Evolutionary conservation across 2,888 invertebrate species (phyloP).

Genomic region (Apamea monoglypha): DNA sequence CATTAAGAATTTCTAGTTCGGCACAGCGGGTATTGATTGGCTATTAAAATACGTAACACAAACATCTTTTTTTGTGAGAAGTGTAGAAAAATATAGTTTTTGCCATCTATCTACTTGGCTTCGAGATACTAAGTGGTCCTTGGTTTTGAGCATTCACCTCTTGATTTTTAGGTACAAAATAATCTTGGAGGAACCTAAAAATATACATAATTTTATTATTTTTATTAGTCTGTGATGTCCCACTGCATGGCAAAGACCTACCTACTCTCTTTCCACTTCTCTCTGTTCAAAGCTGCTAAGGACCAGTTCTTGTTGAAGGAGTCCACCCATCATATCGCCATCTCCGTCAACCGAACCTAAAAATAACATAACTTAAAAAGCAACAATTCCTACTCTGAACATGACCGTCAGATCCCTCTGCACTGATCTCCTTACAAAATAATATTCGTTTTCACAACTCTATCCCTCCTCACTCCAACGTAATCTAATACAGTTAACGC

Average conservation of each 20-base stretch:
- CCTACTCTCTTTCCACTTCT: neutral
- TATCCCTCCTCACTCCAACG: neutral
- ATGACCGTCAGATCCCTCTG: neutral
- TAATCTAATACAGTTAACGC: conserved; percentile 5
- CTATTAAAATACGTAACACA: conserved; percentile 57
- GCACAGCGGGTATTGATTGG: conserved; percentile 65
- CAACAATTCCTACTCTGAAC: neutral
- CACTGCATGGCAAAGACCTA: neutral
- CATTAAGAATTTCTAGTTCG: conserved; percentile 42
- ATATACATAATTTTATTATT: neutral
- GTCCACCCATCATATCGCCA: neutral
- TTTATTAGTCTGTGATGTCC: too few relatives aligned
- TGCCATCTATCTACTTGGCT: conserved; percentile 20
- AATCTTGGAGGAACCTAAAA: neutral
- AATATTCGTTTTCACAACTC: neutral
- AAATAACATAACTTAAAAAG: neutral
- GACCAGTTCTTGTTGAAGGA: neutral
- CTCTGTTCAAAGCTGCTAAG: neutral
- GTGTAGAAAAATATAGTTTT: conserved; percentile 24
- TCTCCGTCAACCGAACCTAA: neutral
- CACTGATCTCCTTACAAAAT: neutral
- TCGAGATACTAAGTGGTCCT: conserved; percentile 21
- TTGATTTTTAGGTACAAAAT: neutral
- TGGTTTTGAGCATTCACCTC: conserved; percentile 24
- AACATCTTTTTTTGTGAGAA: conserved; percentile 26